These are phyloP conservation scores for Podilymbus podiceps DNA, from an alignment of 2,113 vertebrate species.

Conservation along the genomic window DNA sequence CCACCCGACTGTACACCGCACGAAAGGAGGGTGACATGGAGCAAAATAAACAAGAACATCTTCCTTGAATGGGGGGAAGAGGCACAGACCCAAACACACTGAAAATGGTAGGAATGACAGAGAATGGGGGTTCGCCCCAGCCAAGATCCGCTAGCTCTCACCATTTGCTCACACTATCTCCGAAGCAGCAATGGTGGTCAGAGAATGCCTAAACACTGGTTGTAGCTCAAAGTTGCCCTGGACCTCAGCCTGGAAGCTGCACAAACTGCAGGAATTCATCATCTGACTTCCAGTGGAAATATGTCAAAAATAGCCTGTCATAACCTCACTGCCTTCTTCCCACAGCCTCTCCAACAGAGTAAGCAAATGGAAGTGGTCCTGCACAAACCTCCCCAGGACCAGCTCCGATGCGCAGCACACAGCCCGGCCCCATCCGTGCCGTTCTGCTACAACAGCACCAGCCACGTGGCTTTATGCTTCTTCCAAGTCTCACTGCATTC, in stretches of 20 bases:
- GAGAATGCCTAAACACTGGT: not conserved
- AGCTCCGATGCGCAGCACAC: fast-evolving
- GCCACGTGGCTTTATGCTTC: fast-evolving
- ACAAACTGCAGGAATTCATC: not conserved
- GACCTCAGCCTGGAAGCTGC: not conserved
- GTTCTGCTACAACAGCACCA: not conserved
- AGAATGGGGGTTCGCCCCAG: not conserved
- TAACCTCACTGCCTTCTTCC: not conserved
- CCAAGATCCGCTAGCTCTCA: not conserved
- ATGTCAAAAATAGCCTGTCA: not conserved
- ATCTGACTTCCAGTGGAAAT: not conserved
- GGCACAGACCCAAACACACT: not conserved
- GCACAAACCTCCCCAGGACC: not conserved
- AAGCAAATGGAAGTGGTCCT: not conserved
- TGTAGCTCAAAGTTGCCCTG: not conserved
- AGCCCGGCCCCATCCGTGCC: fast-evolving
- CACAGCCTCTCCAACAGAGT: not conserved
- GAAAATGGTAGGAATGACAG: not conserved
- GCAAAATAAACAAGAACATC: not conserved
- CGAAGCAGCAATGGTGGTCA: not conserved
- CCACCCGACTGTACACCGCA: fast-evolving
- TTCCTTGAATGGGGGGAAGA: not conserved
- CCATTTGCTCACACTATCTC: not conserved
- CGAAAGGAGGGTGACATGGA: not conserved
- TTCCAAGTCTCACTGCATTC: not conserved